Percentiles rank a stretch among this genome's conserved stretches.
phyloP scores from a whole-genome alignment of 2,113 vertebrate species.

The Xenopus borealis region DNA sequence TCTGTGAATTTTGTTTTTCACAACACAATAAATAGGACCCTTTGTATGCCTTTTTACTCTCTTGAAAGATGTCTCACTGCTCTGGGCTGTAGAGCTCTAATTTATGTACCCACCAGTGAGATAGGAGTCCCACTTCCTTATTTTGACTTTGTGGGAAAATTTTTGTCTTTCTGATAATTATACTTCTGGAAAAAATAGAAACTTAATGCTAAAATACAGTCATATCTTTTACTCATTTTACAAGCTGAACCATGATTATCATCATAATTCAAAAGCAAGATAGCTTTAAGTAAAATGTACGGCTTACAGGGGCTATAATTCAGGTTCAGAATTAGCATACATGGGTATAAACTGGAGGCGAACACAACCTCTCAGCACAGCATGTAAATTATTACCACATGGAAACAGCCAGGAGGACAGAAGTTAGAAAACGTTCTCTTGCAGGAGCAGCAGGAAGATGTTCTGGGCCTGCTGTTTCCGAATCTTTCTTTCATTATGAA shows the following conservation, averaged over 20 bases:
- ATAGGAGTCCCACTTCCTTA: no score
- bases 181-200: no score
- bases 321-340: constrained; percentile 57
- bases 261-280: constrained; percentile 40
- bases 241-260: not conserved
- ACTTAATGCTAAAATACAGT: no score
- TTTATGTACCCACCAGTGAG: no score
- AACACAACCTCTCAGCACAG: constrained; percentile 58
- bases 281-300: constrained; percentile 52
- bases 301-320: constrained; percentile 54
- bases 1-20: no score
- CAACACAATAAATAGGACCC: no score
- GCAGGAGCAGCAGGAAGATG: constrained; percentile 68
- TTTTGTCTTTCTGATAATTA: no score
- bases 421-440: constrained; percentile 68
- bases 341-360: constrained; percentile 61
- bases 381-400: constrained; percentile 71
- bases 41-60: no score
- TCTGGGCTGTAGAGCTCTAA: no score
- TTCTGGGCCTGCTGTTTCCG: constrained; percentile 71
- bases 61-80: no score
- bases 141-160: no score
- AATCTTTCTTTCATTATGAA: constrained; percentile 56
- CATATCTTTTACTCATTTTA: no score
- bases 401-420: constrained; percentile 71